These are phyloP conservation scores for Lepidurus apus DNA, from an alignment of 1,140 invertebrate genomes.

Conservation along the genomic window DNA sequence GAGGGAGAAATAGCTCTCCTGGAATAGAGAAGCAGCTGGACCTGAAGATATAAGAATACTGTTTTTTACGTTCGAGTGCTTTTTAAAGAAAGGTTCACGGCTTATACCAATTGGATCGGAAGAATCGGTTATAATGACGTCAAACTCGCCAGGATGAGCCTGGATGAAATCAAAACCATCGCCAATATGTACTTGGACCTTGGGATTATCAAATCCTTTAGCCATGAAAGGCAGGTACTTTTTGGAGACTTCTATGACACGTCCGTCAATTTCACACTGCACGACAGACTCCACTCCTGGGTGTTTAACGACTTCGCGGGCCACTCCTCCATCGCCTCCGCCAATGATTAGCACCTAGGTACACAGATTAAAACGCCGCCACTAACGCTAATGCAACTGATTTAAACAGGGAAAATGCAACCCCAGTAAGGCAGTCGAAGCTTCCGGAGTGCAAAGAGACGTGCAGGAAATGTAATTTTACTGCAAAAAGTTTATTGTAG, in stretches of 20 bases:
- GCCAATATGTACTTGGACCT: constrained; percentile 75
- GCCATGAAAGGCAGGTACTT: constrained; percentile 87
- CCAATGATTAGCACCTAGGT: constrained; percentile 66
- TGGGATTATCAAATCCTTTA: constrained; percentile 72
- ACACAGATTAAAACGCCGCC: background rate
- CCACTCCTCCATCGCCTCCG: constrained; percentile 94
- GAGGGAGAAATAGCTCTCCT: constrained; percentile 81
- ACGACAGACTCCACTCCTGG: constrained; percentile 76
- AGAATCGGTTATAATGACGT: constrained; percentile 97
- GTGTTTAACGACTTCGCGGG: constrained; percentile 90
- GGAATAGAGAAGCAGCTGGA: constrained; percentile 58
- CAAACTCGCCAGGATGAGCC: constrained; percentile 76
- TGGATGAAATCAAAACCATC: constrained; percentile 96
- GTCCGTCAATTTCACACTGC: constrained; percentile 91
- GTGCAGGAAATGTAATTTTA: too few relatives aligned
- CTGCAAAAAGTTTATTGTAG: too few relatives aligned
- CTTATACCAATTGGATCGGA: constrained; percentile 81
- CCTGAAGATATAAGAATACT: constrained; percentile 44
- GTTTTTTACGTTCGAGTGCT: background rate
- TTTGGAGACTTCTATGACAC: constrained; percentile 87
- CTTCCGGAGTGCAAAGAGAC: too few relatives aligned
- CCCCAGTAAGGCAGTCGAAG: too few relatives aligned
- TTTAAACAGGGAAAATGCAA: too few relatives aligned
- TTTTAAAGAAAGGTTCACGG: background rate
- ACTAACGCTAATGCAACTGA: too few relatives aligned